phyloP scores from a whole-genome alignment of 2,888 invertebrate genomes.

The Romanomermis culicivorax region DNA sequence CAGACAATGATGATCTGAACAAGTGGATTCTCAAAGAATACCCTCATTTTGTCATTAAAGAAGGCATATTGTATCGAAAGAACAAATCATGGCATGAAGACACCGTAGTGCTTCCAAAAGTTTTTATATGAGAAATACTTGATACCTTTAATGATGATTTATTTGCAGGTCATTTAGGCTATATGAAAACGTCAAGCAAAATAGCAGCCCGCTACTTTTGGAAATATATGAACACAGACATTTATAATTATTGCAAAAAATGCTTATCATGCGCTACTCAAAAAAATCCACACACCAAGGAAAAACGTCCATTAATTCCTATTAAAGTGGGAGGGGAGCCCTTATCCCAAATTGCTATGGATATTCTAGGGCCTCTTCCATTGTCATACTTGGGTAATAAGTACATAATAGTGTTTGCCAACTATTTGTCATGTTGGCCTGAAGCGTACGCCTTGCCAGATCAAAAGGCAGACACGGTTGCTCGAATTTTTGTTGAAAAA shows the following conservation, averaged over 20 bases:
- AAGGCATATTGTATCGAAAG: too few relatives aligned
- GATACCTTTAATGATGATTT: too few relatives aligned
- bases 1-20: neutral
- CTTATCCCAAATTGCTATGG: conserved; percentile 12
- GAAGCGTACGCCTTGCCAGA: neutral
- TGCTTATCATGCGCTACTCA: neutral
- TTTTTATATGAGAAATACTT: too few relatives aligned
- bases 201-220: neutral
- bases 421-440: neutral
- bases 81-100: too few relatives aligned
- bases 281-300: neutral
- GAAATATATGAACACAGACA: neutral
- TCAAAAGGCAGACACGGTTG: neutral
- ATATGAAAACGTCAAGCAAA: too few relatives aligned
- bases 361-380: neutral
- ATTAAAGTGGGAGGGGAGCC: conserved; percentile 12
- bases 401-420: neutral
- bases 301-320: conserved; percentile 9
- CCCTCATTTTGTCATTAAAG: too few relatives aligned
- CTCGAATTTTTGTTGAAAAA: neutral
- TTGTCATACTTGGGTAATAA: neutral
- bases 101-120: too few relatives aligned
- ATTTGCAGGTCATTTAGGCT: too few relatives aligned
- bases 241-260: neutral
- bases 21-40: too few relatives aligned